These are phyloP conservation scores for Coleophora deauratella DNA, from an alignment of 2,888 invertebrate species.

Conservation along the genomic window DNA sequence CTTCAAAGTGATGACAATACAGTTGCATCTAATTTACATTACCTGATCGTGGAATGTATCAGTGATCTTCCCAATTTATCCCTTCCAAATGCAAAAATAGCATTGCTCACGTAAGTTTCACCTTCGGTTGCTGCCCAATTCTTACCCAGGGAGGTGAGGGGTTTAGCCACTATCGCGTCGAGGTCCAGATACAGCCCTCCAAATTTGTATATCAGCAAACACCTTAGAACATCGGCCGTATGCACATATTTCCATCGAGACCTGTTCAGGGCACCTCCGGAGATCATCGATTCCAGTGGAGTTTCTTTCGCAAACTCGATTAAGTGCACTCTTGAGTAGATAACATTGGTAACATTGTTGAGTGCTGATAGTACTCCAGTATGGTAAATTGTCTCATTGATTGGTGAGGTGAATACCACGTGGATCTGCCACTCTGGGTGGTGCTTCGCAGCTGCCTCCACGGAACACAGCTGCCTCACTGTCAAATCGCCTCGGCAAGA, in stretches of 20 bases:
- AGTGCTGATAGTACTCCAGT: not conserved
- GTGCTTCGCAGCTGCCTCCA: not conserved
- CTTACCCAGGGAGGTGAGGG: no score
- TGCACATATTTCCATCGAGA: not conserved
- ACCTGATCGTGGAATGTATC: no score
- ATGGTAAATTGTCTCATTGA: not conserved
- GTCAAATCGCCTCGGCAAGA: not conserved
- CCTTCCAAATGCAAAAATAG: no score
- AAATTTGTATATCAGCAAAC: not conserved
- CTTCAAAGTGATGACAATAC: no score
- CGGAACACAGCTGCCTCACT: not conserved
- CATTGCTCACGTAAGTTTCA: no score
- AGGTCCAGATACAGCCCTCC: not conserved
- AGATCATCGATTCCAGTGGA: not conserved
- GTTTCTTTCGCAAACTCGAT: not conserved
- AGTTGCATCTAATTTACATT: no score
- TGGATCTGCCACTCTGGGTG: not conserved
- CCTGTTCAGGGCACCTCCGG: not conserved
- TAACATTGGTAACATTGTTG: not conserved
- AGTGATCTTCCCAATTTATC: no score
- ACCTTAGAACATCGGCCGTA: not conserved
- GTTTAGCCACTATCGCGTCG: not conserved
- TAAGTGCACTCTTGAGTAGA: not conserved
- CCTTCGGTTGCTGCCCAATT: no score
- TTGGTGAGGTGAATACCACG: not conserved